Evolutionary conservation across 2,888 invertebrate genomes (phyloP), one percentile per base, ranked within the genome.

Genomic region (Erpobdella octoculata): DNA sequence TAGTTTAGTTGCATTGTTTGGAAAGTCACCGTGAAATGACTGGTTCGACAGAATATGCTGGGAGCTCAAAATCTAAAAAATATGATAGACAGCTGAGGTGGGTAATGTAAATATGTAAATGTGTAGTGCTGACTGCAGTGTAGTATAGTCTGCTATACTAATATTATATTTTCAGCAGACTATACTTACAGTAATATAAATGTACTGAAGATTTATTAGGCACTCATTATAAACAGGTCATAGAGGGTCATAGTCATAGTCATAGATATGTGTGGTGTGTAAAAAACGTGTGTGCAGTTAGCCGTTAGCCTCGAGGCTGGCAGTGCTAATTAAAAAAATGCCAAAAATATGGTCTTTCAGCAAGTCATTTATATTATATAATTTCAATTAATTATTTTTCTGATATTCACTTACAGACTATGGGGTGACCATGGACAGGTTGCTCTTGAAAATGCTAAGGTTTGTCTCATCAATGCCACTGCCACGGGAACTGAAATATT

Each of bases 351-450:
- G n/a, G n/a, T n/a, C n/a, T n/a, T n/a, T n/a, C n/a, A n/a, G n/a
- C n/a, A n/a, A 41, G 12, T 15, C n/a, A n/a, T 15, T 41, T 12
- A 15, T 41, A 15, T 15, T 41, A 41, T 41, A n/a, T 41, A 15
- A 15, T 41, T 41, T 41, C n/a, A 41, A 41, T 41, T 15, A 15
- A 41, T 41, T 12, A n/a, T 28, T 21, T 59, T 21, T 3, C 1
- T 28, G 28, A 36, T 37, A 21, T 41, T 12, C 21, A 21, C 6
- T 62, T 75, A 25, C 74, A 82, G 81, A 75, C 76, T 99, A 78
- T 99, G 98, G 98, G 97, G 97, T 75, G 97, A 98, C 82, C 94
- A 96, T 84, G 98, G 98, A 0, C 98, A 98, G 85, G 84, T 87
- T 75, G 87, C 91, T 3, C 85, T 98, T 72, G 96, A 97, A 86